phyloP scores from a whole-genome alignment of 2,113 vertebrate species.

The Nibea coibor region DNA sequence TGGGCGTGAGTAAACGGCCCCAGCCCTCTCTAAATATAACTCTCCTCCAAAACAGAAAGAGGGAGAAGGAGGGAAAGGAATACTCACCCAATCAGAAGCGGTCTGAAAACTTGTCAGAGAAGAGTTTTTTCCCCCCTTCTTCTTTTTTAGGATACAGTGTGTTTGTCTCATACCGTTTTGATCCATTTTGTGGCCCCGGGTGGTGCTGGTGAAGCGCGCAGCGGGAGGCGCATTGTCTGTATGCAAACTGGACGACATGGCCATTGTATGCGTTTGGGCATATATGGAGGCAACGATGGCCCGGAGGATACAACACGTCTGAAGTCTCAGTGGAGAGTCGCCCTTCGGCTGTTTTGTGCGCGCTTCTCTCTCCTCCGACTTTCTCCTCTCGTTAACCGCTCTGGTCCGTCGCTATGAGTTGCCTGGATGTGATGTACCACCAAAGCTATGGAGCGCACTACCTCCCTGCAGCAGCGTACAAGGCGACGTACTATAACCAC shows the following conservation, averaged over 20 bases:
- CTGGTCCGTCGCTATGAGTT: slow-evolving; percentile 89
- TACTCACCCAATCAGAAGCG: slow-evolving; percentile 78
- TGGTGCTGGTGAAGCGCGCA: slow-evolving; percentile 74
- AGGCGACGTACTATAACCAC: slow-evolving; percentile 85
- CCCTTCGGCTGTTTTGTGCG: slow-evolving; percentile 40
- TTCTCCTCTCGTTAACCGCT: slow-evolving; percentile 43
- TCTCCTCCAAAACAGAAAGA: slow-evolving; percentile 68
- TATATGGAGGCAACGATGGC: slow-evolving; percentile 81
- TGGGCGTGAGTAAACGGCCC: slow-evolving; percentile 76
- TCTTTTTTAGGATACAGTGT: slow-evolving; percentile 46
- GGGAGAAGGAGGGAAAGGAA: slow-evolving; percentile 51
- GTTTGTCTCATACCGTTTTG: slow-evolving; percentile 54
- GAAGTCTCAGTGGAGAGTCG: slow-evolving; percentile 61
- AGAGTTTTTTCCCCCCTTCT: slow-evolving; percentile 20
- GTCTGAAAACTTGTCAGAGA: slow-evolving; percentile 62
- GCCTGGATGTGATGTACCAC: slow-evolving; percentile 94
- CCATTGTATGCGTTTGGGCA: slow-evolving; percentile 81
- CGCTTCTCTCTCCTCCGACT: slow-evolving; percentile 57
- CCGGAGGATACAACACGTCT: slow-evolving; percentile 67
- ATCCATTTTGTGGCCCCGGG: slow-evolving; percentile 73
- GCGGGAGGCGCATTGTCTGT: slow-evolving; percentile 82
- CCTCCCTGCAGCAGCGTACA: slow-evolving; percentile 87
- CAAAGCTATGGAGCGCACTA: slow-evolving; percentile 92
- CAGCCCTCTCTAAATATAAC: slow-evolving; percentile 79
- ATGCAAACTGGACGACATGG: slow-evolving; percentile 83